These are phyloP conservation scores for Brenthis daphne DNA, from an alignment of 2,888 invertebrate genomes.

Conservation along the genomic window DNA sequence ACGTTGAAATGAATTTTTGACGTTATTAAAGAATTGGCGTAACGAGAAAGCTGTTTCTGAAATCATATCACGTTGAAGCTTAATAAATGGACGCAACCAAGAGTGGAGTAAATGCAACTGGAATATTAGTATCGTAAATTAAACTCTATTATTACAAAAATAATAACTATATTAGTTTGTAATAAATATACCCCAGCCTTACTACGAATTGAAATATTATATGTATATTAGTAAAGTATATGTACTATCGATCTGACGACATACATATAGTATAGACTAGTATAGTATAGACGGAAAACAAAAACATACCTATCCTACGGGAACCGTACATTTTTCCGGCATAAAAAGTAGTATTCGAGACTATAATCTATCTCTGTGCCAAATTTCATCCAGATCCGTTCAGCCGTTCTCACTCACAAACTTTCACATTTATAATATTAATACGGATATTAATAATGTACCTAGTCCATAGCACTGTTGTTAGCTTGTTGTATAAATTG, in stretches of 20 bases:
- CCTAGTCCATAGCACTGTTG: too few species aligned
- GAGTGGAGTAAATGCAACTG: conserved; percentile 22
- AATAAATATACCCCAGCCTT: neutral
- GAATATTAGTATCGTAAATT: neutral
- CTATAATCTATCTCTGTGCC: neutral
- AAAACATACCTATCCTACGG: too few species aligned
- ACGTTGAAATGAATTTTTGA: too few species aligned
- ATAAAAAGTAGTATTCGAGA: too few species aligned
- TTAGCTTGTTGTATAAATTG: too few species aligned
- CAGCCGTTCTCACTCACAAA: too few species aligned
- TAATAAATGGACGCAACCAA: conserved; percentile 26
- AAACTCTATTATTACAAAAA: neutral
- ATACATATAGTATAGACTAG: neutral
- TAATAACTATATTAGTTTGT: conserved; percentile 12
- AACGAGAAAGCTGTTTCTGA: conserved; percentile 31
- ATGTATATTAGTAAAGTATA: conserved; percentile 6
- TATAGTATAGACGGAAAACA: too few species aligned
- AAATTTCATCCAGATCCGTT: too few species aligned
- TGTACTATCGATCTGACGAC: neutral
- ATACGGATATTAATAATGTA: too few species aligned
- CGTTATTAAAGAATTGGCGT: neutral
- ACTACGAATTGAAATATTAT: neutral
- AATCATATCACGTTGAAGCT: conserved; percentile 28
- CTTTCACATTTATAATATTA: too few species aligned
- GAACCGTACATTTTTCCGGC: too few species aligned